Evolutionary conservation across 1,140 invertebrate genomes (phyloP), one percentile per base, ranked within the genome.

Genomic region (Eulimnadia texana): DNA sequence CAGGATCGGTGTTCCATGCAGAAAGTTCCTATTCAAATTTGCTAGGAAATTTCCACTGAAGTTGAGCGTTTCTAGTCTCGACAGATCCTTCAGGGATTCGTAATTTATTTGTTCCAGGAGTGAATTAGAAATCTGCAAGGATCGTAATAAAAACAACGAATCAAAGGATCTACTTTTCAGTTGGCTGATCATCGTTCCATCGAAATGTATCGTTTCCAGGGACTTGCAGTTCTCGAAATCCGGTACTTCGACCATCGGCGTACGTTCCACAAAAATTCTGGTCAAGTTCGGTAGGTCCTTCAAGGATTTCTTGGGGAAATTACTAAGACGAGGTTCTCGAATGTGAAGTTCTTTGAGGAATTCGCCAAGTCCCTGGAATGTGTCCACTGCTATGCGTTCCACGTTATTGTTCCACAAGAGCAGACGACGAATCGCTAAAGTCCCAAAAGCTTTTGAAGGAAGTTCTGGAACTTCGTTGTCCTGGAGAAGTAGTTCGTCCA

Each of bases 321-420:
- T 86, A 27, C 83, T 77, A 25, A 92, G 71, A 65, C 85, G 83
- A 10, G 86, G 84, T 72, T 92, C 88, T 1, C 90, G 88, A 13
- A 92, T 77, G 64, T 85, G 90, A 9, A 92, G 77, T 73, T 91
- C 88, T 64, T 89, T 78, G 22, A 91, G 70, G 24, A 80, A 83
- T 27, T 80, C 79, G 70, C 90, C 86, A 22, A 90, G 74, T 13
- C 71, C 71, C 49, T 84, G 81, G 27, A 91, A 73, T 82, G 87
- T 90, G 54, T 87, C 84, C 27, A 83, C 80, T 0, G 87, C 85
- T 3, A 92, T 79, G 51, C 86, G 76, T 69, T 91, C 86, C 3
- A 93, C 72, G 22, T 83, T 82, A 72, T 92, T 93, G 67, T 89
- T 83, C 2, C 88, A 76, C 54, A 92, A 68, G 84, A 90, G 89